Evolutionary conservation across 2,888 invertebrate genomes (phyloP).

Genomic region (Salticus scenicus): DNA sequence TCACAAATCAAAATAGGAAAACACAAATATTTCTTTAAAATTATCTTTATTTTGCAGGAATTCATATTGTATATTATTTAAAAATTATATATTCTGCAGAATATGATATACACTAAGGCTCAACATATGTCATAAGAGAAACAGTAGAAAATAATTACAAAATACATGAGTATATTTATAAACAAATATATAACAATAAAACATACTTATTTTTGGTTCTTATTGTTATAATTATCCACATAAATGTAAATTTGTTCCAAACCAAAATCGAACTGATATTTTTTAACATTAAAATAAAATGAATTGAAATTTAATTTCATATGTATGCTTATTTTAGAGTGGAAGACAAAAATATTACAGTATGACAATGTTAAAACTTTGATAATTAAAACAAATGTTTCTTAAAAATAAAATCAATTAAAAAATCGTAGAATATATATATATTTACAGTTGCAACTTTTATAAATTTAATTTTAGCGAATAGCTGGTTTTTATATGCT

Average conservation of each 20-base stretch:
- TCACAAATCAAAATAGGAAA: too few species aligned
- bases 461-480: too few species aligned
- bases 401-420: too few species aligned
- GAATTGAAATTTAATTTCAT: too few species aligned
- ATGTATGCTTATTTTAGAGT: background rate
- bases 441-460: too few species aligned
- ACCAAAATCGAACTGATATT: background rate
- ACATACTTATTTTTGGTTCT: background rate
- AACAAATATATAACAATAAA: background rate
- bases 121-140: background rate
- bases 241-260: background rate
- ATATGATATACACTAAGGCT: background rate
- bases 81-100: slow-evolving; percentile 2
- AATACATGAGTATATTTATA: background rate
- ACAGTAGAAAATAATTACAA: background rate
- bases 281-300: too few species aligned
- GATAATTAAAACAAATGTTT: too few species aligned
- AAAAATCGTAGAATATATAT: too few species aligned
- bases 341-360: background rate
- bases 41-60: slow-evolving; percentile 7
- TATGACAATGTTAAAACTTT: too few species aligned
- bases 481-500: too few species aligned
- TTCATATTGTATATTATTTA: background rate
- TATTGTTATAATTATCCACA: background rate
- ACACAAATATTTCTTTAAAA: background rate